Evolutionary conservation across 2,113 vertebrate genomes (phyloP), one percentile per base, ranked within the genome.

Genomic region (Archocentrus centrarchus): DNA sequence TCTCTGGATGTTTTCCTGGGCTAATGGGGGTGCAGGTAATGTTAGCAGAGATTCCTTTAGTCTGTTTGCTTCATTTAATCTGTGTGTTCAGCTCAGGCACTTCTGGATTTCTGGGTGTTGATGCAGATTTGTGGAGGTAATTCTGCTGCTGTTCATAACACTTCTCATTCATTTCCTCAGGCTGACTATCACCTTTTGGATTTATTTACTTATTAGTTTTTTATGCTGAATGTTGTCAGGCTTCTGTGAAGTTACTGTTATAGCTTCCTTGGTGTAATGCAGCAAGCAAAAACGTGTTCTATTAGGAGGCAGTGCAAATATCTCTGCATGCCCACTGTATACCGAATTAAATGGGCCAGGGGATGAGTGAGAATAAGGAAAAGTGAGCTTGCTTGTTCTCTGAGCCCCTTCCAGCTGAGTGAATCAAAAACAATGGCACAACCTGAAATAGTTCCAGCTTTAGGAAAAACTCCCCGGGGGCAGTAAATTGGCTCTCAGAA

Each of bases 401-500:
- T 73, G 32, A 53, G 47, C 68, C 27, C 11, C 47, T 55, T 89
- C 78, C 79, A 84, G 62, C 75, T 86, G 83, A 93, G 85, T 84
- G 82, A 89, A 75, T 89, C 78, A 79, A 83, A 89, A 91, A 91
- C 85, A 92, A 84, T 61, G 88, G 84, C 82, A 91, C 63, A 91
- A 90, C 83, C 92, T 90, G 91, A 90, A 94, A 92, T 88, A 88
- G 88, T 93, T 95, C n/a, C 81, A 89, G 93, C 85, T 84, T 91
- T 79, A 61, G 81, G 68, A 80, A 85, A 88, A 93, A 90, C 82
- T 88, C 86, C 90, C 89, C 39, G 0, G 89, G 86, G 87, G 85
- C 80, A 87, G 87, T 91, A 95, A 95, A 95, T 95, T 94, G 93
- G 92, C 94, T 94, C 93, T 95, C 81, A 90, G 93, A 93, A 89